A percentile compares a stretch with the other conserved stretches of the same genome.
Evolutionary conservation across 2,797 vertebrate genomes (phyloP).

Genomic region (Caiman crocodilus): DNA sequence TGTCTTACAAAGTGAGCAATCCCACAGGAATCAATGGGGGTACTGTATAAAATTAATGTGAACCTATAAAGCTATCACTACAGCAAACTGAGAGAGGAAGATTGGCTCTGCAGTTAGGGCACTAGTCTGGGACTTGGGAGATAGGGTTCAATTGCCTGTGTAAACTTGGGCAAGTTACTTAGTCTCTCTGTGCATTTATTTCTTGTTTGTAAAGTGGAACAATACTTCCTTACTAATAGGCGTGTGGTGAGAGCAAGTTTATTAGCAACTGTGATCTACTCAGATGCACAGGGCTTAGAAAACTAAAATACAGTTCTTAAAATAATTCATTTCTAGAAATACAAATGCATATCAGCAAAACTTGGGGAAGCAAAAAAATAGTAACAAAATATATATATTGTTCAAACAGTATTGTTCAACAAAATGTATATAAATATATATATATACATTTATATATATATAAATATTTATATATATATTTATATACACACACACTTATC

Average conservation of each 20-base stretch:
- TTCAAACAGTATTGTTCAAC: too few relatives aligned
- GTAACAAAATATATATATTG: too few relatives aligned
- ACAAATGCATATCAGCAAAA: background rate
- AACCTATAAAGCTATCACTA: background rate
- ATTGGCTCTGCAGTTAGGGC: background rate
- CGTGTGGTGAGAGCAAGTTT: background rate
- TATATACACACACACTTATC: background rate
- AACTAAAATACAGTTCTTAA: background rate
- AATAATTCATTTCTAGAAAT: background rate
- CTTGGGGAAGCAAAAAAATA: background rate
- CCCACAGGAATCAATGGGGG: background rate
- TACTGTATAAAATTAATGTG: background rate
- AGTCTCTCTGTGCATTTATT: background rate
- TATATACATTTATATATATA: background rate
- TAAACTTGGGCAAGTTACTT: background rate
- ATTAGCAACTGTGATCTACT: background rate
- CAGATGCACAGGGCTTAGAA: background rate
- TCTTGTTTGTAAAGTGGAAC: background rate
- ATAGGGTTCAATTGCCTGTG: background rate
- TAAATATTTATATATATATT: background rate
- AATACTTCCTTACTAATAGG: rapidly evolving
- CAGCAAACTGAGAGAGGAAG: background rate
- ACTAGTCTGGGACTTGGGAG: background rate
- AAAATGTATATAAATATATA: too few relatives aligned
- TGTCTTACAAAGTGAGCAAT: background rate